A percentile compares a stretch with the other conserved stretches of the same genome.
These are phyloP conservation scores for Amia ocellicauda DNA, from an alignment of 2,113 vertebrate species.

Conservation along the genomic window DNA sequence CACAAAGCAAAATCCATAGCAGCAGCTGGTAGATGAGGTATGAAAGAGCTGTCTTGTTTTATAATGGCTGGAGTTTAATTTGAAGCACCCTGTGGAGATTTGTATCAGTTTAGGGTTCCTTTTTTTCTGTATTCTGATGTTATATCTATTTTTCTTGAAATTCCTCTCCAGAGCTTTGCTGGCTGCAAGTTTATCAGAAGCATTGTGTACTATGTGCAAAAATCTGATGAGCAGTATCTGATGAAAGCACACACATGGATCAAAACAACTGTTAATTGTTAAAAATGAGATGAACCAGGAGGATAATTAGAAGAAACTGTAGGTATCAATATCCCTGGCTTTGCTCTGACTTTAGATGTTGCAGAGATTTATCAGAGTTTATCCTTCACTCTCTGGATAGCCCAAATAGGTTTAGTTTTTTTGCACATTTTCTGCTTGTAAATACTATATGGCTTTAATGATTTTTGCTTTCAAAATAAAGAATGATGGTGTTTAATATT, in stretches of 20 bases:
- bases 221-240: slow-evolving; percentile 25
- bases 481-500: too few species aligned
- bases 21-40: slow-evolving; percentile 21
- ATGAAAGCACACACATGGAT: slow-evolving; percentile 52
- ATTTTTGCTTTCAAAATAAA: too few species aligned
- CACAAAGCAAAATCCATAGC: slow-evolving; percentile 25
- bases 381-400: too few species aligned
- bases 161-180: slow-evolving; percentile 46
- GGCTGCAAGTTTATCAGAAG: slow-evolving; percentile 37
- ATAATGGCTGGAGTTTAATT: slow-evolving; percentile 43
- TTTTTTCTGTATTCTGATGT: slow-evolving; percentile 32
- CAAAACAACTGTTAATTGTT: slow-evolving; percentile 57
- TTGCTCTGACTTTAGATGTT: slow-evolving; percentile 19
- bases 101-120: slow-evolving; percentile 43
- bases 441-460: too few species aligned
- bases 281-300: slow-evolving; percentile 53
- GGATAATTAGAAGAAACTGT: slow-evolving; percentile 45
- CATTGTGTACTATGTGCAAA: slow-evolving; percentile 33
- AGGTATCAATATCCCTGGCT: slow-evolving; percentile 39
- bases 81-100: slow-evolving; percentile 32
- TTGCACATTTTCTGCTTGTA: too few species aligned
- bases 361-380: too few species aligned
- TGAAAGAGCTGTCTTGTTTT: slow-evolving; percentile 47
- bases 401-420: too few species aligned
- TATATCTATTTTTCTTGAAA: slow-evolving; percentile 46